Conservation (phyloP, 2,797 vertebrate genomes). For the Ctenopoma multispine region DNA sequence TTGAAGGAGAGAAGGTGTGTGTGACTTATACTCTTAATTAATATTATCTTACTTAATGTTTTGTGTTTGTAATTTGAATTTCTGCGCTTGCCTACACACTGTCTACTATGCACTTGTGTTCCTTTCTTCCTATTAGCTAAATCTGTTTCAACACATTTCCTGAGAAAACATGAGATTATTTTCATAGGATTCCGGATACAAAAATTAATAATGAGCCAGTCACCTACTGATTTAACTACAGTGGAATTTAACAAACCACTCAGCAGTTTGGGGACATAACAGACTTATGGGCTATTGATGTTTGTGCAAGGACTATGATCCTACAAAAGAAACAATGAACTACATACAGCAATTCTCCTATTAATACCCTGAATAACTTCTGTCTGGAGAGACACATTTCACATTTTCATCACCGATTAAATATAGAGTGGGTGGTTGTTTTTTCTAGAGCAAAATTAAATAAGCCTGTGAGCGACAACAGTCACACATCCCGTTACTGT, state of each 20-base stretch:
- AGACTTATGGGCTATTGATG: neutral
- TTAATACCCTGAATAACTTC: neutral
- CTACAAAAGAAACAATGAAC: neutral
- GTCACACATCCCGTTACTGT: neutral
- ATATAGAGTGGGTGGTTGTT: neutral
- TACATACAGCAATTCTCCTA: no score
- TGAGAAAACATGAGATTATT: no score
- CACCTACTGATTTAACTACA: neutral
- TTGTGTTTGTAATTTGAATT: no score
- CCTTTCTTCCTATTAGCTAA: no score
- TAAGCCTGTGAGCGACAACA: neutral
- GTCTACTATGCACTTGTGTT: no score
- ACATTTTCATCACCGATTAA: neutral
- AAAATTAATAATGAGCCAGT: no score
- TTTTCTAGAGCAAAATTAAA: neutral
- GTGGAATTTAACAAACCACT: constrained; percentile 3
- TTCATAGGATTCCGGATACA: no score
- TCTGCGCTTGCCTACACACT: no score
- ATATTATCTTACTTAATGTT: no score
- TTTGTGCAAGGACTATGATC: neutral
- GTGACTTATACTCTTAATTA: no score
- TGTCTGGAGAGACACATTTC: neutral
- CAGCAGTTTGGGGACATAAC: constrained; percentile 5
- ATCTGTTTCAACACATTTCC: no score
- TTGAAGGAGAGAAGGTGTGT: no score